Base-by-base conservation (phyloP, 2,888 invertebrate genomes). In the Drosophila longiperda region DNA sequence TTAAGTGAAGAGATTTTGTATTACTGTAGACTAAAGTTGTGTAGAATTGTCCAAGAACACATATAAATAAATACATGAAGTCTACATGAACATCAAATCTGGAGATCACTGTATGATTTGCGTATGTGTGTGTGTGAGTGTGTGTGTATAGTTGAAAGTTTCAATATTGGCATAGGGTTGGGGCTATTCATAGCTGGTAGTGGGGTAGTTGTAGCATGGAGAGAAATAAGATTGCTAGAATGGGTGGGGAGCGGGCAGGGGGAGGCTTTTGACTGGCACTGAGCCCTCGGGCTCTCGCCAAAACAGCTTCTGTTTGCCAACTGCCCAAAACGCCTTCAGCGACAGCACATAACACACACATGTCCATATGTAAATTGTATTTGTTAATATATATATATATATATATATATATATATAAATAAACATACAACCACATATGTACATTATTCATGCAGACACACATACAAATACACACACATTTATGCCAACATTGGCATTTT, bases 61-160 rank as follows among this genome's bases (percentile, higher is more conserved):
- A 38, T 38, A 38, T 38, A 8, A 42, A 42, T 20, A 23, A 23
- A 3, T 15, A 23, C 1, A 15, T n/a, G n/a, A 15, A 5, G 6
- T 48, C 7, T 17, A 9, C n/a, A 2, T 38, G 17, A 11, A 29
- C 26, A 26, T n/a, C n/a, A 55, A 29, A 12, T 57, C 9, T n/a
- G 40, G 42, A 1, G 12, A 42, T 15, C 42, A 57, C 57, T 57
- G 40, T 57, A 42, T 6, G 54, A 64, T 71, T 66, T 65, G 61
- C 48, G 55, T 55, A 61, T 52, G 54, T 23, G 53, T 62, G 48
- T 32, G 38, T 55, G 36, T 38, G 57, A n/a, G n/a, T 26, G 33
- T 60, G 64, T 78, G 64, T 82, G 68, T 88, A 66, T 85, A 85
- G 85, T 89, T 89, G 84, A 85, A 89, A 89, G 85, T 85, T 85